phyloP scores from a whole-genome alignment of 1,140 invertebrate species.

The Metaphire vulgaris region DNA sequence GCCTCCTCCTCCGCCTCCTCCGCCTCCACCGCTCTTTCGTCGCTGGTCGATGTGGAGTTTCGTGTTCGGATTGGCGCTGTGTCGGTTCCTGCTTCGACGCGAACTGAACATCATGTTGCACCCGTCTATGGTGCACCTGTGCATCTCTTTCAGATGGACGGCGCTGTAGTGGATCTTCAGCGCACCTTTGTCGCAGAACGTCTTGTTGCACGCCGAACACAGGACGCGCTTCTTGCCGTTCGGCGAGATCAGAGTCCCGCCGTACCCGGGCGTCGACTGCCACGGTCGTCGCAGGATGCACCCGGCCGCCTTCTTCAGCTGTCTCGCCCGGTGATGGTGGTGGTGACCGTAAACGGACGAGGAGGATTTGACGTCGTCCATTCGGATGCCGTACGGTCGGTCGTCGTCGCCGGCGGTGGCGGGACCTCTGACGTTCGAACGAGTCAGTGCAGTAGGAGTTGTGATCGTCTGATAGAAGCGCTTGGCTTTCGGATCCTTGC shows the following conservation, averaged over 20 bases:
- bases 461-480: too few species aligned
- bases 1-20: neutral
- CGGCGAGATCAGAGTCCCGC: conserved; percentile 18
- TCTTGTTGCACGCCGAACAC: conserved; percentile 89
- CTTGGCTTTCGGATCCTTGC: too few species aligned
- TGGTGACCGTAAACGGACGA: neutral
- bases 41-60: conserved; percentile 77
- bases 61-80: conserved; percentile 89
- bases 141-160: conserved; percentile 76
- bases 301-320: neutral
- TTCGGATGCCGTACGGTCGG: too few species aligned
- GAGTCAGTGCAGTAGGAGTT: too few species aligned
- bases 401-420: too few species aligned
- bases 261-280: conserved; percentile 21
- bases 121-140: conserved; percentile 89
- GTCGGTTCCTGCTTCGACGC: conserved; percentile 80
- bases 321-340: neutral
- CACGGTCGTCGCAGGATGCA: conserved; percentile 1
- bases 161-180: conserved; percentile 99
- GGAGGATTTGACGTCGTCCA: too few species aligned
- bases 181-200: conserved; percentile 95
- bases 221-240: conserved; percentile 75
- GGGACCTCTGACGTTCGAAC: too few species aligned
- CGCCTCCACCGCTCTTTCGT: conserved; percentile 4
- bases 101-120: conserved; percentile 97